Evolutionary conservation across 1,140 invertebrate species (phyloP).

Genomic region (Zaprionus vittiger): DNA sequence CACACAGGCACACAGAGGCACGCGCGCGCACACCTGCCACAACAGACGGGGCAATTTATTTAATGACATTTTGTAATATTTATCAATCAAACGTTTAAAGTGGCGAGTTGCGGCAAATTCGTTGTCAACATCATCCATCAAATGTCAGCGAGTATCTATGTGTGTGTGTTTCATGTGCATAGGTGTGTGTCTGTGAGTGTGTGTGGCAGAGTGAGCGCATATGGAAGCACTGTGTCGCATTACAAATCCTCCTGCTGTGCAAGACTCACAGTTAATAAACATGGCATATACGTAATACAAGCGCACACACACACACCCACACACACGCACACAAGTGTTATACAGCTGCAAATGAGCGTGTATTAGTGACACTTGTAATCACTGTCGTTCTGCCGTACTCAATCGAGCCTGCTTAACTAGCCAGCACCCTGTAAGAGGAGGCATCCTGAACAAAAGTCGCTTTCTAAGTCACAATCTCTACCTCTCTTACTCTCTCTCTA

Average conservation of each 20-base stretch:
- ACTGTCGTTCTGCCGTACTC: neutral
- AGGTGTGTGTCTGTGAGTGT: conserved; percentile 8
- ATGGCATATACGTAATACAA: neutral
- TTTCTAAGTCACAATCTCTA: no score
- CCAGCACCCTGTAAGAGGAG: neutral
- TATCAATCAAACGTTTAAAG: conserved; percentile 42
- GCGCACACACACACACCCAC: neutral
- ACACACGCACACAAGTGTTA: neutral
- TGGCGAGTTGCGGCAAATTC: conserved; percentile 21
- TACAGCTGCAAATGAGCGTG: neutral
- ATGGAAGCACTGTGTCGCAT: neutral
- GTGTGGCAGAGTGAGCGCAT: neutral
- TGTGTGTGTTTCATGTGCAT: neutral
- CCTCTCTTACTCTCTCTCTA: no score
- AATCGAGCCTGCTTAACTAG: neutral
- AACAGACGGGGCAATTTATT: conserved; percentile 23
- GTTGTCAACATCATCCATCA: conserved; percentile 45
- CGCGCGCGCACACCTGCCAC: neutral
- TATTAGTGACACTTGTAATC: conserved; percentile 4
- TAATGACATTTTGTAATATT: conserved; percentile 39
- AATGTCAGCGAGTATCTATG: conserved; percentile 14
- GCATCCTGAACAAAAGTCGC: neutral
- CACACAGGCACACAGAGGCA: neutral
- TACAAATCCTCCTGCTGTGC: neutral
- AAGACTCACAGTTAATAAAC: conserved; percentile 5